These are phyloP conservation scores for Drosophila subobscura DNA, from an alignment of 1,140 invertebrate genomes.

Conservation along the genomic window DNA sequence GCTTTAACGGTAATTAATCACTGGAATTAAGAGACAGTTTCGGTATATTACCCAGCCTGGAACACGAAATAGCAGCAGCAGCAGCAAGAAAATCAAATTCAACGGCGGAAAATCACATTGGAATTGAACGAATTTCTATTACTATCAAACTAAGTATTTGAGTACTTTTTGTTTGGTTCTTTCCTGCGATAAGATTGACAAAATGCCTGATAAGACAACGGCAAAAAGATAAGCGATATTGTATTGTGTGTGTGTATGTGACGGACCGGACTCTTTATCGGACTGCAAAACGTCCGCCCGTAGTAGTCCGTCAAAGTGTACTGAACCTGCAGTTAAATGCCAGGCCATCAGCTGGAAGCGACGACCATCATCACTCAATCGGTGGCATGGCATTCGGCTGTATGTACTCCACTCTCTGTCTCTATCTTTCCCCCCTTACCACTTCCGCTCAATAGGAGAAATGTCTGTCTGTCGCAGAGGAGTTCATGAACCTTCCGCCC, in stretches of 20 bases:
- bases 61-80: not conserved
- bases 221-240: slow-evolving; percentile 34
- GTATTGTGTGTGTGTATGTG: slow-evolving; percentile 26
- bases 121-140: slow-evolving; percentile 35
- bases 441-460: slow-evolving; percentile 23
- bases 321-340: slow-evolving; percentile 28
- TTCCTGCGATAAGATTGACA: slow-evolving; percentile 47
- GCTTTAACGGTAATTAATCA: no score
- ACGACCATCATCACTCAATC: slow-evolving; percentile 11
- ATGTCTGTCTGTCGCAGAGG: not conserved
- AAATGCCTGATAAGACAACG: slow-evolving; percentile 40
- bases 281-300: slow-evolving; percentile 19
- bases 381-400: not conserved
- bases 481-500: no score
- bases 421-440: slow-evolving; percentile 9
- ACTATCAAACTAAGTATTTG: slow-evolving; percentile 35
- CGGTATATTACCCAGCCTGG: slow-evolving; percentile 7
- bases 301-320: slow-evolving; percentile 42
- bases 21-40: no score
- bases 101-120: slow-evolving; percentile 35
- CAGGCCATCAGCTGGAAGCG: slow-evolving; percentile 10
- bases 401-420: not conserved
- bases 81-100: slow-evolving; percentile 7
- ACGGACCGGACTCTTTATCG: slow-evolving; percentile 22
- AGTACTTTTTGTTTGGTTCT: slow-evolving; percentile 29